Evolutionary conservation across 2,113 vertebrate species (phyloP).

Genomic region (Oncorhynchus clarkii): DNA sequence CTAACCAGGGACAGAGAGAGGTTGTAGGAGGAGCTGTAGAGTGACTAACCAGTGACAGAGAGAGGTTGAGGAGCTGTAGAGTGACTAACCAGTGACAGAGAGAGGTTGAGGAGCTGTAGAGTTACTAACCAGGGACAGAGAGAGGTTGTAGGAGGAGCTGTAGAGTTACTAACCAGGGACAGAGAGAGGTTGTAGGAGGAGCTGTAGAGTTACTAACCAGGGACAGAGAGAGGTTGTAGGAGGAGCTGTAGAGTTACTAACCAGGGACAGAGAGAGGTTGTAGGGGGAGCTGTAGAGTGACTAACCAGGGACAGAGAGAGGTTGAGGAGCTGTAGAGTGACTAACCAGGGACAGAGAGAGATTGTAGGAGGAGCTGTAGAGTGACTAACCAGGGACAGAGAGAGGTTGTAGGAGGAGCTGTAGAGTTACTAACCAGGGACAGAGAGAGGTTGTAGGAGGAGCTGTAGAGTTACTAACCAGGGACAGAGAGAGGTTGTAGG

Average conservation of each 20-base stretch:
- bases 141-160: no score
- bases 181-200: no score
- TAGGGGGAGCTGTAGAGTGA: not conserved
- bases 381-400: slow-evolving; percentile 81
- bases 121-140: no score
- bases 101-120: no score
- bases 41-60: no score
- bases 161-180: no score
- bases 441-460: slow-evolving; percentile 38
- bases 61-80: no score
- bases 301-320: not conserved
- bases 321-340: not conserved
- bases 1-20: no score
- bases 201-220: no score
- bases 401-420: not conserved
- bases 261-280: not conserved
- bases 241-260: not conserved
- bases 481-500: slow-evolving; percentile 66
- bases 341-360: slow-evolving; percentile 70
- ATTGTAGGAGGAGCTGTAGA: not conserved
- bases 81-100: no score
- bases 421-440: slow-evolving; percentile 74
- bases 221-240: no score
- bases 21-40: no score
- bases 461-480: slow-evolving; percentile 63